A percentile compares a stretch with the other conserved stretches of the same genome.
phyloP scores from a whole-genome alignment of 2,888 invertebrate genomes.

The Caenorhabditis auriculariae region DNA sequence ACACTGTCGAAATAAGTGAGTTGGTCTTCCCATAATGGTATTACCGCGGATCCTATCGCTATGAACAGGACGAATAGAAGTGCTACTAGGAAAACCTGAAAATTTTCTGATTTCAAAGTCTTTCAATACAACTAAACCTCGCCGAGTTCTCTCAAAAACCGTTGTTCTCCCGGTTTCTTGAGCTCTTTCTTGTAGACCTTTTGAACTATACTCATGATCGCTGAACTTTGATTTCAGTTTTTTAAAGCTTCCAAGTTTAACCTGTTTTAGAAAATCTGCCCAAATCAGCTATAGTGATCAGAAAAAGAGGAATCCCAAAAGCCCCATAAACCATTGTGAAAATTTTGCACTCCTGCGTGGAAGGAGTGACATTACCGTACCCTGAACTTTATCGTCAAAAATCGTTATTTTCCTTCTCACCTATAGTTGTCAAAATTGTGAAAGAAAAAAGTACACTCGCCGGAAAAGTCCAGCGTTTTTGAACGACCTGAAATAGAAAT shows the following conservation, averaged over 20 bases:
- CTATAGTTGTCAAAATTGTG: constrained; percentile 60
- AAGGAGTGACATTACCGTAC: constrained; percentile 59
- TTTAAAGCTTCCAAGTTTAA: constrained; percentile 1
- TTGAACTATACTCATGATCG: constrained; percentile 51
- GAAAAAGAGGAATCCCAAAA: constrained; percentile 58
- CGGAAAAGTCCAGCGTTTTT: constrained; percentile 57
- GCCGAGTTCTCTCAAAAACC: constrained; percentile 51
- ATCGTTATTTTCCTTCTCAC: constrained; percentile 12
- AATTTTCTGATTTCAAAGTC: constrained; percentile 3
- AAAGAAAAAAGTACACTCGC: constrained; percentile 58
- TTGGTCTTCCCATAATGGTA: constrained; percentile 59
- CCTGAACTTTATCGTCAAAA: constrained; percentile 41
- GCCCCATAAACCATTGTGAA: constrained; percentile 61
- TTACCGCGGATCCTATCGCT: constrained; percentile 55
- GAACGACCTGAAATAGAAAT: constrained; percentile 30
- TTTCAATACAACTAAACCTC: constrained; percentile 34
- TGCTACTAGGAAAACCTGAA: constrained; percentile 55
- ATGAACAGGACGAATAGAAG: constrained; percentile 53
- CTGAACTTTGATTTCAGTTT: constrained; percentile 14
- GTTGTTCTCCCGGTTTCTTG: constrained; percentile 57
- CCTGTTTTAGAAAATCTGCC: constrained; percentile 49
- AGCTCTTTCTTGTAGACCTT: constrained; percentile 51
- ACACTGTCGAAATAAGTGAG: constrained; percentile 60
- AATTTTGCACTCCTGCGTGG: constrained; percentile 52
- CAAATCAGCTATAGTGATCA: constrained; percentile 59